Base-by-base conservation (phyloP, 2,888 invertebrate species). In the Drosophila hamatofila region DNA sequence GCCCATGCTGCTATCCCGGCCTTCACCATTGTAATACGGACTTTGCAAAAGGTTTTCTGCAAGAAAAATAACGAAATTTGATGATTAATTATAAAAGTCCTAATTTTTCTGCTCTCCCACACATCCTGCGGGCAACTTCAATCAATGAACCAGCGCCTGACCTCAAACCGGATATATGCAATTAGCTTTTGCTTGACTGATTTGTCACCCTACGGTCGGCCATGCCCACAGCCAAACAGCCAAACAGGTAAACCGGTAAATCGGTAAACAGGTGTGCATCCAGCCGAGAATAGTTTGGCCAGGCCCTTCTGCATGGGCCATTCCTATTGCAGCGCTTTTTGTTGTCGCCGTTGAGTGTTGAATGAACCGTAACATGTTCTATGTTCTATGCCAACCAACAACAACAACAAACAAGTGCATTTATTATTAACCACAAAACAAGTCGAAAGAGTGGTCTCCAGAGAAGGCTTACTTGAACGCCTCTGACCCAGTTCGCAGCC, bases 11-110 rank as follows among this genome's bases (percentile, higher is more conserved):
- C 91, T 82, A 46, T 78, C 83, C 6, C 81, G 82, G 23, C 83
- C 80, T 7, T 89, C 88, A 37, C 90, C 89, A 56, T 89, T 90
- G 42, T 91, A 91, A 56, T 87, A 91, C 1, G 76, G 57, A 48
- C 86, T 88, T 51, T 92, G 91, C 42, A 91, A 71, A 21, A 91
- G 81, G 55, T 91, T 91, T 71, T 91, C 91, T 91, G 71, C 14
- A 75, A 88, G 16, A 5, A 25, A 52, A 18, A 16, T 0, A 11
- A 16, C 8, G n/a, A 5, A 49, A 33, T 30, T 39, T 30, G 11
- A 3, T 27, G 33, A 39, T 41, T 9, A 18, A 39, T 55, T 39
- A 11, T 12, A 55, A 5, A 30, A 42, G 23, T 39, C 51, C 37
- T 25, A n/a, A n/a, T 18, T n/a, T 39, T 18, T 1, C 39, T 14